phyloP scores from a whole-genome alignment of 2,113 vertebrate species.

The Gnathonemus longibarbis region DNA sequence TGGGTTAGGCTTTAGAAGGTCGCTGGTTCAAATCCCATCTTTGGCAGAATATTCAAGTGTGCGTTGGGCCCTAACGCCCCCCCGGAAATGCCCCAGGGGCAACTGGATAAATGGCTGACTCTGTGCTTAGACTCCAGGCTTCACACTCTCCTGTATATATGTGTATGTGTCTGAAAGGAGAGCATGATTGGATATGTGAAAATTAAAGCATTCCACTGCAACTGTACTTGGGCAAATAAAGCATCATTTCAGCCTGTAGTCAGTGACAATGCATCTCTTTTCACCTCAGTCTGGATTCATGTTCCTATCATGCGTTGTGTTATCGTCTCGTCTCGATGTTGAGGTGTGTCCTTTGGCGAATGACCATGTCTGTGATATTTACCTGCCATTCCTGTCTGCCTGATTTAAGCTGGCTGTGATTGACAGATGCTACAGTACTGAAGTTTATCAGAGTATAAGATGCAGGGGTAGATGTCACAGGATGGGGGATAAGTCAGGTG shows the following conservation, averaged over 20 bases:
- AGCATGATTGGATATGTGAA: neutral
- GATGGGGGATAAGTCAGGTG: neutral
- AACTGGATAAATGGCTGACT: neutral
- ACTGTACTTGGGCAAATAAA: neutral
- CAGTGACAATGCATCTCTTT: neutral
- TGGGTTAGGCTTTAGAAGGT: neutral
- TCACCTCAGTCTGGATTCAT: neutral
- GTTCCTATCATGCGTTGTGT: neutral
- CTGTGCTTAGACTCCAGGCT: neutral
- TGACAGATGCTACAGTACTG: neutral
- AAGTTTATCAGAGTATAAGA: neutral
- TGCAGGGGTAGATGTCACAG: neutral
- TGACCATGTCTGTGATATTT: neutral
- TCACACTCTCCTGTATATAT: neutral
- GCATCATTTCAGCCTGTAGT: neutral
- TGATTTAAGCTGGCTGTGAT: neutral
- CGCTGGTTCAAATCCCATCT: neutral
- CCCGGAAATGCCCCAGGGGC: neutral
- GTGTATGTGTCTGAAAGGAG: neutral
- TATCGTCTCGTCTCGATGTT: neutral
- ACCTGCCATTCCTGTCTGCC: neutral
- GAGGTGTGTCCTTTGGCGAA: neutral
- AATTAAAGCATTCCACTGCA: neutral
- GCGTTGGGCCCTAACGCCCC: neutral
- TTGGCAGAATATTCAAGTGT: neutral